Evolutionary conservation across 2,888 invertebrate species (phyloP).

Genomic region (Cosmorhoe ocellata): DNA sequence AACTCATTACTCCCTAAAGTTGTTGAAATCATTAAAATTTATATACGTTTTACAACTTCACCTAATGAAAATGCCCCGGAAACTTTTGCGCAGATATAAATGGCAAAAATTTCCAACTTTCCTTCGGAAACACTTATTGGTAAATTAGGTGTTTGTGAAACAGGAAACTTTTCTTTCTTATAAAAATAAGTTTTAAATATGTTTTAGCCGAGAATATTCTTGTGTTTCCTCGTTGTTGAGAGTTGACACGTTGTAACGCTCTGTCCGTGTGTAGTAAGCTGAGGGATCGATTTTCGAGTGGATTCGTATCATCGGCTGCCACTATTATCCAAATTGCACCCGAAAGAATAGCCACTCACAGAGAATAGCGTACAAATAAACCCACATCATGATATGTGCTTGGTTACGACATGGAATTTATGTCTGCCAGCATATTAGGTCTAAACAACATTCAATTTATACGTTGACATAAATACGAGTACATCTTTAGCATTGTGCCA

Average conservation of each 20-base stretch:
- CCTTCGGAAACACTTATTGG: slow-evolving; percentile 34
- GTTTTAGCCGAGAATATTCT: background rate
- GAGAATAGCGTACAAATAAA: slow-evolving; percentile 3
- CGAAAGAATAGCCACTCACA: background rate
- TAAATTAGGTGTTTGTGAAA: slow-evolving; percentile 34
- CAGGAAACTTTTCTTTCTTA: slow-evolving; percentile 25
- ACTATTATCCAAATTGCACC: slow-evolving; percentile 1
- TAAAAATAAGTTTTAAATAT: slow-evolving; percentile 22
- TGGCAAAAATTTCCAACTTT: slow-evolving; percentile 33
- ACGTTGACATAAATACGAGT: too few species aligned
- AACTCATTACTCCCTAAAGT: slow-evolving; percentile 65
- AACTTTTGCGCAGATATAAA: slow-evolving; percentile 45
- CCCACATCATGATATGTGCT: background rate
- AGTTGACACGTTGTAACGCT: slow-evolving; percentile 1
- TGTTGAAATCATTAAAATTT: slow-evolving; percentile 71
- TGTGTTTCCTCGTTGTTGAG: slow-evolving; percentile 10
- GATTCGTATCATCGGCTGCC: slow-evolving; percentile 2
- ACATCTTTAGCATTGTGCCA: too few species aligned
- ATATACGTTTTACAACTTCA: slow-evolving; percentile 60
- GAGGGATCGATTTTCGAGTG: background rate
- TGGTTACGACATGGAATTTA: background rate
- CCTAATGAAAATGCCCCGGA: slow-evolving; percentile 61
- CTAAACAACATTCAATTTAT: too few species aligned
- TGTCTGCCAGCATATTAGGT: background rate
- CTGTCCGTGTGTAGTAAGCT: too few species aligned